A percentile compares a stretch with the other conserved stretches of the same genome.
These are phyloP conservation scores for Eristalis arbustorum DNA, from an alignment of 2,888 invertebrate species.

Conservation along the genomic window DNA sequence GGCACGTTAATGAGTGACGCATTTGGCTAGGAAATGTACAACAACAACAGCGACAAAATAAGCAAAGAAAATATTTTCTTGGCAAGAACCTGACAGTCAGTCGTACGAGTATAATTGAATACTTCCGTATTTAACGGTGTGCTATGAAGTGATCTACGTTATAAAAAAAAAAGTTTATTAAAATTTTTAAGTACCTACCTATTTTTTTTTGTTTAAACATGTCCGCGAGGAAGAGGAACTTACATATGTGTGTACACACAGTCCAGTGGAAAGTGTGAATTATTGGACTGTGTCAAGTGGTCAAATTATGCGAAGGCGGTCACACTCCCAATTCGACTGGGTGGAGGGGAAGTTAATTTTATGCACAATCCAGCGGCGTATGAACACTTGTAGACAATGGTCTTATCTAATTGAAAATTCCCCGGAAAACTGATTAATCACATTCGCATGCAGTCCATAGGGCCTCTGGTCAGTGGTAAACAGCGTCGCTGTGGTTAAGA, in stretches of 20 bases:
- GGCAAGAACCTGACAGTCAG: constrained; percentile 8
- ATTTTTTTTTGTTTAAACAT: background rate
- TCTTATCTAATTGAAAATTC: constrained; percentile 9
- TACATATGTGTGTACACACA: too few species aligned
- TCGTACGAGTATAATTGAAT: constrained; percentile 14
- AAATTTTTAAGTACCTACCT: background rate
- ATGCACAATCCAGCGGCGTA: background rate
- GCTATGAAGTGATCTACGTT: background rate
- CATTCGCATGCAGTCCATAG: background rate
- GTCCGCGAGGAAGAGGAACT: background rate
- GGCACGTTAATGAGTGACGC: constrained; percentile 31
- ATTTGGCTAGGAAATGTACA: constrained; percentile 15
- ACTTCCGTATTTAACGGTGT: constrained; percentile 55
- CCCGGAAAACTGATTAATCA: constrained; percentile 23
- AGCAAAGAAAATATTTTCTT: constrained; percentile 11
- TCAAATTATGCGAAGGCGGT: too few species aligned
- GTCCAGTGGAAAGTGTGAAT: background rate
- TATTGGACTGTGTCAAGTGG: background rate
- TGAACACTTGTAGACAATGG: background rate
- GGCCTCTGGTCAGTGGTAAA: background rate
- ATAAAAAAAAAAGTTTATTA: background rate
- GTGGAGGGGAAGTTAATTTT: background rate
- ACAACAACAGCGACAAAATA: background rate
- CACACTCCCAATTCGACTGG: too few species aligned
- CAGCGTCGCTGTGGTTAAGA: background rate